phyloP scores from a whole-genome alignment of 2,797 vertebrate species.

The Knipowitschia caucasica region DNA sequence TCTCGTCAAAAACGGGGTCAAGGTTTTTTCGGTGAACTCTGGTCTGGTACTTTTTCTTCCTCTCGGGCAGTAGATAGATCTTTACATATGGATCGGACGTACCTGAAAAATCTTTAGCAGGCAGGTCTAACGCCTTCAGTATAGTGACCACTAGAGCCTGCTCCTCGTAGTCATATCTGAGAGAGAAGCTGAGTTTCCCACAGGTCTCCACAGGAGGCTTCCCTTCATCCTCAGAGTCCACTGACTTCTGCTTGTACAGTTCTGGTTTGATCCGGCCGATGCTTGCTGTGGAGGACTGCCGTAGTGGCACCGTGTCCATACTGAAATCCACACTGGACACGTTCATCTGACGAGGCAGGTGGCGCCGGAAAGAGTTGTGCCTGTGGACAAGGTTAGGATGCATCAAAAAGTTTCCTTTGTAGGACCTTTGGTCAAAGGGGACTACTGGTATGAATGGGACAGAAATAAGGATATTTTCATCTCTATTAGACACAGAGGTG shows the following conservation, averaged over 20 bases:
- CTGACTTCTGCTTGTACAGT: slow-evolving; percentile 97
- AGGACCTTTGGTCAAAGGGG: neutral
- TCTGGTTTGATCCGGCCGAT: slow-evolving; percentile 97
- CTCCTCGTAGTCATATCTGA: slow-evolving; percentile 92
- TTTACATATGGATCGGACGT: slow-evolving; percentile 98
- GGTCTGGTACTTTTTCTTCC: slow-evolving; percentile 98
- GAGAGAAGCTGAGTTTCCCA: slow-evolving; percentile 91
- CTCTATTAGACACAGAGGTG: no score
- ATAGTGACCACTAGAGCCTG: slow-evolving; percentile 90
- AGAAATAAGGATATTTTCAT: no score
- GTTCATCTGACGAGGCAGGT: slow-evolving; percentile 94
- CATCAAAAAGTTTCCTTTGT: neutral
- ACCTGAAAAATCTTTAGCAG: slow-evolving; percentile 95
- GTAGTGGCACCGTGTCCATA: slow-evolving; percentile 85
- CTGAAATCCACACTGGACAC: slow-evolving; percentile 95
- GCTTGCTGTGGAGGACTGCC: slow-evolving; percentile 89
- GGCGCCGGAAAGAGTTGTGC: slow-evolving; percentile 96
- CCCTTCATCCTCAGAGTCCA: slow-evolving; percentile 87
- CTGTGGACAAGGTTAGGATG: slow-evolving; percentile 67
- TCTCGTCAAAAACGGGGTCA: slow-evolving; percentile 92
- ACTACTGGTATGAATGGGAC: neutral
- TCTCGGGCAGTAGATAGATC: slow-evolving; percentile 96
- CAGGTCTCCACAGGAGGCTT: slow-evolving; percentile 86
- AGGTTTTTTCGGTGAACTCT: slow-evolving; percentile 96
- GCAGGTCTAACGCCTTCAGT: slow-evolving; percentile 92